Evolutionary conservation across 1,140 invertebrate genomes (phyloP).

Genomic region (Popillia japonica): DNA sequence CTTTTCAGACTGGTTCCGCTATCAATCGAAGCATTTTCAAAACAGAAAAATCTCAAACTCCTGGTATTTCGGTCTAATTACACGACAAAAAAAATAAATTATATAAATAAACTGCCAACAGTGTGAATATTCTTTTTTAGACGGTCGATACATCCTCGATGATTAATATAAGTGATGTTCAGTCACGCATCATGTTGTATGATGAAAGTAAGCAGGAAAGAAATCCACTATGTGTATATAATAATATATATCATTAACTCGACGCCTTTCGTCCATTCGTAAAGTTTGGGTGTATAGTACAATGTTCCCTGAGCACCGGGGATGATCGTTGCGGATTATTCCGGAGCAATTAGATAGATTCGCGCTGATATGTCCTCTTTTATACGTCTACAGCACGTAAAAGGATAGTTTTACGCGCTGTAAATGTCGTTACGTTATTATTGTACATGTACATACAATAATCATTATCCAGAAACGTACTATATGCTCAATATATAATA

Average conservation of each 20-base stretch:
- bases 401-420: too few relatives aligned
- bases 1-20: too few relatives aligned
- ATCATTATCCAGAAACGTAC: slow-evolving; percentile 6
- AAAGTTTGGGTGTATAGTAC: slow-evolving; percentile 48
- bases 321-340: too few relatives aligned
- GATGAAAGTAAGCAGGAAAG: slow-evolving; percentile 17
- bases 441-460: slow-evolving; percentile 17
- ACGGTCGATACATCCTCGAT: slow-evolving; percentile 33
- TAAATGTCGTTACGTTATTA: too few relatives aligned
- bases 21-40: too few relatives aligned
- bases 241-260: slow-evolving; percentile 41
- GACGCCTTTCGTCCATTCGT: slow-evolving; percentile 49
- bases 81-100: too few relatives aligned
- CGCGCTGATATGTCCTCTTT: too few relatives aligned
- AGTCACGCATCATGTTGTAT: slow-evolving; percentile 12
- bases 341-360: too few relatives aligned
- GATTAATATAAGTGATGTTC: slow-evolving; percentile 43
- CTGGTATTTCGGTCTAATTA: slow-evolving; percentile 57
- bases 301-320: background rate
- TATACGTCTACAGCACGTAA: too few relatives aligned
- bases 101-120: slow-evolving; percentile 59
- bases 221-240: slow-evolving; percentile 38
- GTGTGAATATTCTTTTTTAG: slow-evolving; percentile 47
- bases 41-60: too few relatives aligned
- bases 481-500: slow-evolving; percentile 40